Evolutionary conservation across 2,797 vertebrate species (phyloP), one percentile per base, ranked within the genome.

Genomic region (Mormyrops boulengeri): DNA sequence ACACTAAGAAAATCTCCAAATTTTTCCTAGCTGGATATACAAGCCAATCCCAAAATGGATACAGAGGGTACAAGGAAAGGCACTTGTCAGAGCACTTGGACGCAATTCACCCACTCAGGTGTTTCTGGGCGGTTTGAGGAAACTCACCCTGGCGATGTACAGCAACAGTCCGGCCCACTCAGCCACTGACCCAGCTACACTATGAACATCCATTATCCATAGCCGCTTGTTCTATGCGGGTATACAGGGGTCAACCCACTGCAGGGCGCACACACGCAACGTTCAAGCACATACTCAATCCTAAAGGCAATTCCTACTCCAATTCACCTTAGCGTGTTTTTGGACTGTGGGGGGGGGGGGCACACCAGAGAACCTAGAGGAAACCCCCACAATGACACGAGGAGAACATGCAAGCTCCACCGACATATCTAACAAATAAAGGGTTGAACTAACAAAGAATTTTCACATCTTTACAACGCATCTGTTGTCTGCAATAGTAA

Each of bases 11-110:
- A 80, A 80, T n/a, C 14, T 34, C 11, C 66, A 34, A 2, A 80
- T 44, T 44, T 41, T 1, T 17, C 12, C 14, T 8, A 44, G 19
- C 17, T 19, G 73, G 14, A 6, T 44, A 44, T 44, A 44, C 34
- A 17, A 80, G 73, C 4, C 38, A 44, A 44, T 80, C 38, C 17
- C 26, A 80, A 80, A 77, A 80, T 3, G 17, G 34, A 5, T 34
- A 34, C 66, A 44, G 34, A 80, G 94, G 95, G 94, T n/a, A 87
- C 17, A 12, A 30, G 47, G 82, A 30, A 22, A 12, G 95, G 95
- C 93, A 95, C 95, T 19, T 44, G 38, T 80, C 38, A n/a, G 38
- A 38, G 34, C 69, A 41, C 14, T 4, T 6, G 34, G 66, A 17
- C 3, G 11, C 66, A 5, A 38, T 73, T 77, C 34, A 77, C 6